phyloP scores from a whole-genome alignment of 1,140 invertebrate genomes.

The Luehdorfia chinensis region DNA sequence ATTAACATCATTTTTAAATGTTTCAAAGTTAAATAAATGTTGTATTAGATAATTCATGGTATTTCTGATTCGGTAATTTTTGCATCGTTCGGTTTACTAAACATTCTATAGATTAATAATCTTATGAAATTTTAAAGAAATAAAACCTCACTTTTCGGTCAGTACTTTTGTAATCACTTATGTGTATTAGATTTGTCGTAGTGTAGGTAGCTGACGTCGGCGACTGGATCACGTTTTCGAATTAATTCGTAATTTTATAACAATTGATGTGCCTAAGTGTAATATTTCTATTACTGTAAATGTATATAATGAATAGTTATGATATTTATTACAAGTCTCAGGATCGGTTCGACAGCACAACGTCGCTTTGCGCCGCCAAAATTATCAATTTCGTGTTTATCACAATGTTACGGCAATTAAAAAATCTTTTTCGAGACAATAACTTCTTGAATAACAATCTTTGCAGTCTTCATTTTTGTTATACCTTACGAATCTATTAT shows the following conservation, averaged over 20 bases:
- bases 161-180: slow-evolving; percentile 47
- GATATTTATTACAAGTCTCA: slow-evolving; percentile 46
- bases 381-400: slow-evolving; percentile 38
- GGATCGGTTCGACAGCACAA: slow-evolving; percentile 22
- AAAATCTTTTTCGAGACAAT: slow-evolving; percentile 58
- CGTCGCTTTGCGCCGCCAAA: slow-evolving; percentile 10
- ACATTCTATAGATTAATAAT: slow-evolving; percentile 21
- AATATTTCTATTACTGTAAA: slow-evolving; percentile 69
- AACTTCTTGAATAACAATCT: slow-evolving; percentile 52
- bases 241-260: slow-evolving; percentile 75
- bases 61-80: slow-evolving; percentile 34
- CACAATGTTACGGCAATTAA: slow-evolving; percentile 29
- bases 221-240: slow-evolving; percentile 67
- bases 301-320: slow-evolving; percentile 60
- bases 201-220: slow-evolving; percentile 57
- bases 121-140: slow-evolving; percentile 31
- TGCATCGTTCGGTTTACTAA: slow-evolving; percentile 36
- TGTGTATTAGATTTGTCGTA: slow-evolving; percentile 64
- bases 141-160: slow-evolving; percentile 41
- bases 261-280: slow-evolving; percentile 79
- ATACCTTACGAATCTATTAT: slow-evolving; percentile 4
- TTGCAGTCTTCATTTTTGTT: slow-evolving; percentile 22
- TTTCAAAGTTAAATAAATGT: slow-evolving; percentile 60
- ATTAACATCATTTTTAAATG: slow-evolving; percentile 49
- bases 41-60: slow-evolving; percentile 48